Base-by-base conservation (phyloP, 1,140 invertebrate genomes). In the Zaprionus taronus region DNA sequence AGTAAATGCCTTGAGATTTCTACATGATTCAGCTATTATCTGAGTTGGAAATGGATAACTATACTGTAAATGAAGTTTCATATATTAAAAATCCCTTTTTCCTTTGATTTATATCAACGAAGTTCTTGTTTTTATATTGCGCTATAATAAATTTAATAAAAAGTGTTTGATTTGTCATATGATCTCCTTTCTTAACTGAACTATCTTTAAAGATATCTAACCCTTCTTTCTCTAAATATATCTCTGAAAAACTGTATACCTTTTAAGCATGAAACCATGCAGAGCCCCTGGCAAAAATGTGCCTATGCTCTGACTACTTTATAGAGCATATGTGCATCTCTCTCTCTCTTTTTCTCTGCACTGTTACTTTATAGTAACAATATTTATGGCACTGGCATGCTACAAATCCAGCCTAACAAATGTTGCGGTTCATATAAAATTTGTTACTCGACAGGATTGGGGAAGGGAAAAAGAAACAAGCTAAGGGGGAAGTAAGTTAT, bases 351-450 rank as follows among this genome's bases (percentile, higher is more conserved):
- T 7, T n/a, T n/a, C 2, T n/a, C 41, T 44, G 41, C 0, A 7
- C 41, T 44, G n/a, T 7, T 17, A 17, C 3, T 44, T 47, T 47
- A 47, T 47, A n/a, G 41, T 6, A 44, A 6, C 6, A 17, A 20
- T 17, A 47, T 47, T 47, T 47, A 47, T 47, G 41, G 41, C 31
- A 11, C 31, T 34, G 31, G 31, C 31, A 34, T 34, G 31, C 41
- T 20, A 47, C 41, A 47, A 47, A 47, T 47, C 41, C 41, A n/a
- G 34, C 11, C 34, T 36, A 38, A 15, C 36, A 38, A 14, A 38
- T 38, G 36, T 47, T 47, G 41, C 7, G 41, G 41, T 17, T 47
- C n/a, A 47, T 47, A 64, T 64, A 41, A 15, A 63, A 63, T 63
- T 63, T 63, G 61, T 63, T 12, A 1, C n/a, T 31, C n/a, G 9